Base-by-base conservation (phyloP, 2,888 invertebrate genomes). In the Lepidochitona cinerea region DNA sequence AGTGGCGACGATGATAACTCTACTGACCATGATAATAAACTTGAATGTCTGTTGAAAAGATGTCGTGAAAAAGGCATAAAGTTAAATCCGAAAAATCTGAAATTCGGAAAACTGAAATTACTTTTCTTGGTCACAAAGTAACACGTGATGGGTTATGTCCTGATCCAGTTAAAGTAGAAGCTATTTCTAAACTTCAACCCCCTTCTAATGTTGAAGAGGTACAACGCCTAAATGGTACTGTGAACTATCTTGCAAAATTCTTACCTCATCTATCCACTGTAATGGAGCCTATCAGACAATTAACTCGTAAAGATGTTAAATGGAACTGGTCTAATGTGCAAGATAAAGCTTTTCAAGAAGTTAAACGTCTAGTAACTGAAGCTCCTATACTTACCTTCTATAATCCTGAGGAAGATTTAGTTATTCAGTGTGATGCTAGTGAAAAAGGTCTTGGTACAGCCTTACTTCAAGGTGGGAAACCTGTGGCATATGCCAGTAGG, bases 401-500 rank as follows among this genome's bases (percentile, higher is more conserved):
- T 67, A 59, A n/a, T 23, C 41, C 32, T n/a, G 18, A 35, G 4
- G 29, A 29, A 6, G 41, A 26, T 9, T 9, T 65, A 4, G 59
- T 59, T 5, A 36, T 71, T 4, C 37, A 70, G 32, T 70, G 65
- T 52, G 74, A 74, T 36, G 71, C 66, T 5, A 36, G 37, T n/a
- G 37, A 70, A 3, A 49, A 14, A 26, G 71, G 74, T 6, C 37
- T 75, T 49, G 71, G 67, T 0, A 14, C 72, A 26, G 67, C 68
- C 7, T 32, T 71, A 29, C 36, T 74, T 4, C 74, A 74, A 67
- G 52, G 49, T 29, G 71, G 67, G 12, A 26, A 65, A n/a, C 74
- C 74, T 26, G 73, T 72, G 3, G 71, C 71, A 37, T 74, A 68
- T 37, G 69, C 75, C 18, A 26, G 65, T 18, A n/a, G n/a, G n/a